Evolutionary conservation across 2,113 vertebrate species (phyloP).

Genomic region (Saguinus imperator): DNA sequence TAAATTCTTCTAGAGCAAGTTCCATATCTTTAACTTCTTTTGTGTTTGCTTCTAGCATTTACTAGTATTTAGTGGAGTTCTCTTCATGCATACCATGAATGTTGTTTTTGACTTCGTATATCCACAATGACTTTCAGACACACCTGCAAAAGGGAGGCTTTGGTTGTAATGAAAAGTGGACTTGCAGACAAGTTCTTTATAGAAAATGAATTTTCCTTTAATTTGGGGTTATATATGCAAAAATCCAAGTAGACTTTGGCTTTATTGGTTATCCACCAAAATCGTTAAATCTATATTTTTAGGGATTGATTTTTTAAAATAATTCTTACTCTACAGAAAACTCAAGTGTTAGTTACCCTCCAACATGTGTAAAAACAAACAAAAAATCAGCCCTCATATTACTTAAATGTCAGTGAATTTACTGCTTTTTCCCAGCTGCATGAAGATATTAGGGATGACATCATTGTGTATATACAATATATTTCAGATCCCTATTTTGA

Average conservation of each 20-base stretch:
- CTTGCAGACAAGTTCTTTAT: not conserved
- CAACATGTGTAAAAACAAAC: constrained; percentile 31
- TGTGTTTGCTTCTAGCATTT: constrained; percentile 23
- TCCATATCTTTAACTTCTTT: constrained; percentile 18
- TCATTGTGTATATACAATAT: not conserved
- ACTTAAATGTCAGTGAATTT: constrained; percentile 16
- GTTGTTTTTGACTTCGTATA: not conserved
- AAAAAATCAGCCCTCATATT: not conserved
- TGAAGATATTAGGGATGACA: constrained; percentile 36
- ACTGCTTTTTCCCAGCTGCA: constrained; percentile 40
- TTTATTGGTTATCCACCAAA: constrained; percentile 10
- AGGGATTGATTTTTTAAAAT: not conserved
- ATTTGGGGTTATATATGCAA: not conserved
- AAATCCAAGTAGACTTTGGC: not conserved
- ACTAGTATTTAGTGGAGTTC: constrained; percentile 10
- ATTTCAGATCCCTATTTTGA: constrained; percentile 57
- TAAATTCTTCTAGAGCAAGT: constrained; percentile 29
- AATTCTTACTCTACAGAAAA: constrained; percentile 34
- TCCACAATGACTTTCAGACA: not conserved
- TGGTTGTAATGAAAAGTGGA: not conserved
- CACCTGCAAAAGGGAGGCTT: not conserved
- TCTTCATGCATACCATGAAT: not conserved
- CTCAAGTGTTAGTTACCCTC: not conserved
- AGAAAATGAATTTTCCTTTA: not conserved
- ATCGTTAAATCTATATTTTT: not conserved